Evolutionary conservation across 2,797 vertebrate genomes (phyloP).

Genomic region (Huso huso): DNA sequence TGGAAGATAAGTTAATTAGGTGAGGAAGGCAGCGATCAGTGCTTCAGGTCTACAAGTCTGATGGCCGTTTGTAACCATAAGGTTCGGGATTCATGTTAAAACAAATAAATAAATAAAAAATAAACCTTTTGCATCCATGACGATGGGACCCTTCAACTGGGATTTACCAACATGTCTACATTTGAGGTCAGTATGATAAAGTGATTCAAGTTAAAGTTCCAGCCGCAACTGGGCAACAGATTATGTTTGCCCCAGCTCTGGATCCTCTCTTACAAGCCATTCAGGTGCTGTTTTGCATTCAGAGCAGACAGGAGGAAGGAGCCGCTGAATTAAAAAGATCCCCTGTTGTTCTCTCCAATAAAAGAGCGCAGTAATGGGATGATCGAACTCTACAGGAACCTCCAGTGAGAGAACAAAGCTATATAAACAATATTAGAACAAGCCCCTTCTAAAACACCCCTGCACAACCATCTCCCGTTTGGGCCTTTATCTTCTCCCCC

Average conservation of each 20-base stretch:
- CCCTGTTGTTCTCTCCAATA: not conserved
- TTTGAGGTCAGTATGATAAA: too few species aligned
- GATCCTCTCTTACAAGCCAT: not conserved
- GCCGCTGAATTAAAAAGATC: not conserved
- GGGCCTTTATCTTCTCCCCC: not conserved
- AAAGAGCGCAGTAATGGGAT: not conserved
- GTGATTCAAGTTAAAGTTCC: too few species aligned
- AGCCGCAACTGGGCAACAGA: too few species aligned
- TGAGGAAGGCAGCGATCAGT: not conserved
- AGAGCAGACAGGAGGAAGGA: not conserved
- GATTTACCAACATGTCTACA: too few species aligned
- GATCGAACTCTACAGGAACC: not conserved
- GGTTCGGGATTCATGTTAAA: too few species aligned
- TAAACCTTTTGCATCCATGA: too few species aligned
- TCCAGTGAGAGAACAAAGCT: not conserved
- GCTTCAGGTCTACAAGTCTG: not conserved
- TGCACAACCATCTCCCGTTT: not conserved
- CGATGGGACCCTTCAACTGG: too few species aligned
- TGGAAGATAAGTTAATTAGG: not conserved
- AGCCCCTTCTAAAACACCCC: not conserved
- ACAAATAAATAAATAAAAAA: too few species aligned
- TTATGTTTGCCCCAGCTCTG: not conserved
- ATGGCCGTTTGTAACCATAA: too few species aligned
- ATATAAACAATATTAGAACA: not conserved
- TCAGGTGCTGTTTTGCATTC: not conserved